Percentiles rank a stretch among this genome's conserved stretches.
Conservation (phyloP, 2,797 vertebrate genomes). For the Liasis olivaceus region DNA sequence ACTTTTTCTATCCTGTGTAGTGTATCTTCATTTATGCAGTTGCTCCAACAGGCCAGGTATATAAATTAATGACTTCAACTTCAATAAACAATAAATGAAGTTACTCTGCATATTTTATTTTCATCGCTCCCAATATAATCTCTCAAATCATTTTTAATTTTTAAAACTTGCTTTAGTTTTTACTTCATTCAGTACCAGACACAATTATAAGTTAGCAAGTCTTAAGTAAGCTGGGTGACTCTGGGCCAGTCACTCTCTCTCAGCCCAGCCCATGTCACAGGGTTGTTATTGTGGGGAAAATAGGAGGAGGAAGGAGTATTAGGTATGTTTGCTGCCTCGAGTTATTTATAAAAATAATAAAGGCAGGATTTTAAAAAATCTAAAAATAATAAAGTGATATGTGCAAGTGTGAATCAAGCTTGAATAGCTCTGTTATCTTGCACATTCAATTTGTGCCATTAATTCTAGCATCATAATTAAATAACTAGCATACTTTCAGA, state of each 20-base stretch:
- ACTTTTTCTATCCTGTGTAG: neutral
- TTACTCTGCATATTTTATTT: neutral
- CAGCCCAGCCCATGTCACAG: too few relatives aligned
- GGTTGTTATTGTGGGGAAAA: too few relatives aligned
- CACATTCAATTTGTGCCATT: neutral
- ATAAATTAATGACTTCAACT: neutral
- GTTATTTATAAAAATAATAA: too few relatives aligned
- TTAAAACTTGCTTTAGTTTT: too few relatives aligned
- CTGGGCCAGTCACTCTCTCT: too few relatives aligned
- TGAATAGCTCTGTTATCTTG: neutral
- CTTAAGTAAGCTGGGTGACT: too few relatives aligned
- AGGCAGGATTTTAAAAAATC: too few relatives aligned
- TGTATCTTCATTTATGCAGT: neutral
- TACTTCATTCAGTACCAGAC: neutral
- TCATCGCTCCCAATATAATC: neutral
- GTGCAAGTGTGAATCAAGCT: neutral
- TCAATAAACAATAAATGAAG: neutral
- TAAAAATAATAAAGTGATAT: neutral
- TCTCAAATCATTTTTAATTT: neutral
- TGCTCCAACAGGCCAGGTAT: neutral
- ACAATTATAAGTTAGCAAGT: neutral
- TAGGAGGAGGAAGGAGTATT: too few relatives aligned
- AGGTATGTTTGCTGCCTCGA: too few relatives aligned
- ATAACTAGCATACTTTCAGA: neutral
- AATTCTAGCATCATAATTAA: neutral